Conservation (phyloP, 35 echinoderm and acorn worm species). For the Antedon bifida region DNA sequence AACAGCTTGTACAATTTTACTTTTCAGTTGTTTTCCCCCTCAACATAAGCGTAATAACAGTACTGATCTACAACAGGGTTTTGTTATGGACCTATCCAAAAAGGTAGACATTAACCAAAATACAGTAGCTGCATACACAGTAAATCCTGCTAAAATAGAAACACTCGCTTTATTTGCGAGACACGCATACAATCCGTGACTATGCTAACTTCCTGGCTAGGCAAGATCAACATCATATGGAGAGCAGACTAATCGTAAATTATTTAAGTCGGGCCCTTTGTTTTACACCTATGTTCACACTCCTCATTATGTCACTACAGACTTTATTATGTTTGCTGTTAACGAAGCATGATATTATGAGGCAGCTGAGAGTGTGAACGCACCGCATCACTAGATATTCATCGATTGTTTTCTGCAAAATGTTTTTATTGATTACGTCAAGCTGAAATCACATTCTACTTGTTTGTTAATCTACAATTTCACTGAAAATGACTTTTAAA, state of each 20-base stretch:
- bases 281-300: background rate
- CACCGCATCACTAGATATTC: background rate
- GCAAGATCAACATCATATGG: background rate
- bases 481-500: background rate
- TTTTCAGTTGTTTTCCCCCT: too few species aligned
- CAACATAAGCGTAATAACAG: too few species aligned
- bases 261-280: background rate
- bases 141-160: too few species aligned
- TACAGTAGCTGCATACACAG: too few species aligned
- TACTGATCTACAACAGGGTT: too few species aligned
- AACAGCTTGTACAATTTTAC: too few species aligned
- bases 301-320: background rate
- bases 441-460: background rate
- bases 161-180: background rate
- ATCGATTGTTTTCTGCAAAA: background rate
- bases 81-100: too few species aligned
- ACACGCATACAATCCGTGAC: background rate
- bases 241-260: background rate
- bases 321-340: background rate
- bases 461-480: background rate
- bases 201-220: background rate
- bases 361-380: background rate
- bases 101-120: too few species aligned
- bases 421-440: background rate
- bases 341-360: background rate